Evolutionary conservation across 2,888 invertebrate species (phyloP).

Genomic region (Miltochrista miniata): DNA sequence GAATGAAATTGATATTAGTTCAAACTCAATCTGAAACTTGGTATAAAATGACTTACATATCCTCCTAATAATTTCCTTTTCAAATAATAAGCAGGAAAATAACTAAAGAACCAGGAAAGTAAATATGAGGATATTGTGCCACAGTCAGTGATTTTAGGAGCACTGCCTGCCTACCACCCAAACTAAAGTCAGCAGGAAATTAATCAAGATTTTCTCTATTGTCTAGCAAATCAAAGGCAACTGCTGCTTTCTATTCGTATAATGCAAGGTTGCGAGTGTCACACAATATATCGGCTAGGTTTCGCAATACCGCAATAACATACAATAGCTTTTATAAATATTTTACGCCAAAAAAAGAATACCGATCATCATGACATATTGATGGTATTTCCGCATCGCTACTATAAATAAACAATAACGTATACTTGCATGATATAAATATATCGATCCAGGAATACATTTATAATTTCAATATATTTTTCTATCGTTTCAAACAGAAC

Average conservation of each 20-base stretch:
- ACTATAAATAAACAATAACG: slow-evolving; percentile 78
- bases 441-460: slow-evolving; percentile 56
- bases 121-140: slow-evolving; percentile 10
- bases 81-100: slow-evolving; percentile 22
- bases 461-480: slow-evolving; percentile 63
- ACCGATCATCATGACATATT: slow-evolving; percentile 73
- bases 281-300: slow-evolving; percentile 70
- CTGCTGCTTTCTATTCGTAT: slow-evolving; percentile 74
- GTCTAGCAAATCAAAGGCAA: slow-evolving; percentile 59
- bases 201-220: slow-evolving; percentile 61
- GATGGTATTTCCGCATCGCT: slow-evolving; percentile 71
- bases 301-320: slow-evolving; percentile 75
- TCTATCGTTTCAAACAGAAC: slow-evolving; percentile 65
- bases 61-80: neutral
- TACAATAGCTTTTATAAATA: slow-evolving; percentile 67
- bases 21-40: too few species aligned
- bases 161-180: slow-evolving; percentile 13
- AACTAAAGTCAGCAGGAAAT: slow-evolving; percentile 56
- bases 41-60: too few species aligned
- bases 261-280: slow-evolving; percentile 75
- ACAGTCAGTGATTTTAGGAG: slow-evolving; percentile 13
- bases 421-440: slow-evolving; percentile 62
- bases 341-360: slow-evolving; percentile 71
- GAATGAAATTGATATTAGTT: too few species aligned
- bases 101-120: slow-evolving; percentile 5